Evolutionary conservation across 2,113 vertebrate genomes (phyloP), one percentile per base, ranked within the genome.

Genomic region (Formicarius rufipectus): DNA sequence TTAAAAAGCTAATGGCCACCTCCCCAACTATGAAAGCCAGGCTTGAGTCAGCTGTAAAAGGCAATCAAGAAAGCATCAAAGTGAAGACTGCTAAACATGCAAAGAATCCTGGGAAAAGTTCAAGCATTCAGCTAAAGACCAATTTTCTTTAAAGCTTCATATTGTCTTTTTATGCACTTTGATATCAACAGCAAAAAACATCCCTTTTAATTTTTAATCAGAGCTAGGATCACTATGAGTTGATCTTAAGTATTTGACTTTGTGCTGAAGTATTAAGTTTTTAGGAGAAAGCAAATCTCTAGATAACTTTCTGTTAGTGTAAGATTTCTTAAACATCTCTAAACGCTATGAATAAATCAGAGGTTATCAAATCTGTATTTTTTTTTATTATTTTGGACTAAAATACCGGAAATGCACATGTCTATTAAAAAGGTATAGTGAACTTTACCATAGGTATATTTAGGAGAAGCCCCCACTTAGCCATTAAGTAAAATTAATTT

Each of bases 61-160:
- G 98, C 82, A 99, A 98, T 97, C 99, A 99, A 95, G 99, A 99
- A 97, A 98, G 97, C 75, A 82, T 98, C 85, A 98, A 97, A 95
- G 96, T 97, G 83, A 99, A 98, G 96, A 96, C 97, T 44, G 90
- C 97, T 78, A 96, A 97, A 81, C 95, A 97, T 35, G 35, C 92
- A 73, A 98, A 95, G 89, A 96, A 94, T 60, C 69, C 97, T 50
- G 97, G 97, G 89, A 99, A 98, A 95, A 98, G 97, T 72, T 98
- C 98, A 35, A 99, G 98, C 96, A 99, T 99, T 97, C 98, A 99
- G 22, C 98, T 99, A 15, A 99, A 99, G 96, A 99, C 99, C 81
- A 98, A 97, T 97, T 99, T 99, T 98, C 97, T 99, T 92, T 99
- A 94, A 99, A 71, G 28, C 89, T 50, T 58, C 14, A 4, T 77